Evolutionary conservation across 1,140 invertebrate genomes (phyloP).

Genomic region (Drosophila sproati): DNA sequence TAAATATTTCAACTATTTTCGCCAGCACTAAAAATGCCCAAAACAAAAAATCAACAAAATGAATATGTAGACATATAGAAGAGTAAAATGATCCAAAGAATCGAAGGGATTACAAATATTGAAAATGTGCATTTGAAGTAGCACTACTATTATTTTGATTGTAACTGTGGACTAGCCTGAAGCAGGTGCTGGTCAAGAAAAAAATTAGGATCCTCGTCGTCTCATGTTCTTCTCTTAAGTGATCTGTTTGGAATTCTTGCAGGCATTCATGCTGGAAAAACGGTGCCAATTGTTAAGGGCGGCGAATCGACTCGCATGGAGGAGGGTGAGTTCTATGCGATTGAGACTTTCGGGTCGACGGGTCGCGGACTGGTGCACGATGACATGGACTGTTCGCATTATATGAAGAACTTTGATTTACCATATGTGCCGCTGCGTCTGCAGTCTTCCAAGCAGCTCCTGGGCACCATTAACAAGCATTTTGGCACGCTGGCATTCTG

Average conservation of each 20-base stretch:
- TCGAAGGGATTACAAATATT: too few relatives aligned
- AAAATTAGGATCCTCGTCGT: background rate
- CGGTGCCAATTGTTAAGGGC: conserved; percentile 99
- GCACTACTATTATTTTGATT: too few relatives aligned
- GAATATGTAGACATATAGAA: too few relatives aligned
- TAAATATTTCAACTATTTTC: too few relatives aligned
- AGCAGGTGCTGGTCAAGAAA: too few relatives aligned
- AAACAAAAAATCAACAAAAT: too few relatives aligned
- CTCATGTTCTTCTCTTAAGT: background rate
- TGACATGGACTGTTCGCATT: conserved; percentile 99
- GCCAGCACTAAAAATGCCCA: too few relatives aligned
- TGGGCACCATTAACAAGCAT: conserved; percentile 98
- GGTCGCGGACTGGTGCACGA: conserved; percentile 98
- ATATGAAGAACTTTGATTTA: conserved; percentile 99
- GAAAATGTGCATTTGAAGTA: too few relatives aligned
- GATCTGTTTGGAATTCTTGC: background rate
- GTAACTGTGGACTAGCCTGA: too few relatives aligned
- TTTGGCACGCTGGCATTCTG: conserved; percentile 99
- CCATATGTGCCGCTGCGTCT: conserved; percentile 96
- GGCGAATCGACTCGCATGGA: conserved; percentile 99
- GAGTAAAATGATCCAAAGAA: too few relatives aligned
- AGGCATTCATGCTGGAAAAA: conserved; percentile 99
- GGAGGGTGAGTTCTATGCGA: conserved; percentile 99
- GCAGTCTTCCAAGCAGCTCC: conserved; percentile 95
- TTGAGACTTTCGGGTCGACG: conserved; percentile 99